A percentile compares a stretch with the other conserved stretches of the same genome.
Evolutionary conservation across 2,797 vertebrate genomes (phyloP).

Genomic region (Neosalanx taihuensis): DNA sequence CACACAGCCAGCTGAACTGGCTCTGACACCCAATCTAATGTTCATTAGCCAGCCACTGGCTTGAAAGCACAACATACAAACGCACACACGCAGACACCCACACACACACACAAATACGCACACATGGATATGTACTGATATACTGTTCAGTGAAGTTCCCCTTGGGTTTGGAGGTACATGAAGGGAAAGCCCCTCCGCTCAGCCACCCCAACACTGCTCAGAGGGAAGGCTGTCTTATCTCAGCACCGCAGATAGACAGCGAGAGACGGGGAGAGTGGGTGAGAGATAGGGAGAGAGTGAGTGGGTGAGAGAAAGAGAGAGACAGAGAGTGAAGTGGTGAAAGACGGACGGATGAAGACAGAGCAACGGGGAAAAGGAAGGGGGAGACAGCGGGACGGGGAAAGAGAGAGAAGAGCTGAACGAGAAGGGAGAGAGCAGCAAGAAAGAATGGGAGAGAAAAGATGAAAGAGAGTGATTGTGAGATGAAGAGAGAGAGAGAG

Average conservation of each 20-base stretch:
- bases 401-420: conserved; percentile 6
- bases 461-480: conserved; percentile 45
- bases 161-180: conserved; percentile 46
- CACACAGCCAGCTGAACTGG: conserved; percentile 59
- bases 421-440: conserved; percentile 4
- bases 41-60: conserved; percentile 63
- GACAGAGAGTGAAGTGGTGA: conserved; percentile 45
- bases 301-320: conserved; percentile 13
- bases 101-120: not conserved
- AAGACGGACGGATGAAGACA: conserved; percentile 32
- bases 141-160: conserved; percentile 29
- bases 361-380: conserved; percentile 42
- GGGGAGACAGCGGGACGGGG: not conserved
- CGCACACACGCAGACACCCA: not conserved
- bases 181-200: conserved; percentile 47
- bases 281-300: conserved; percentile 57
- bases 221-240: conserved; percentile 65
- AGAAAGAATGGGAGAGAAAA: conserved; percentile 46
- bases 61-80: conserved; percentile 32
- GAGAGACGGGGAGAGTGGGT: conserved; percentile 52
- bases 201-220: conserved; percentile 53
- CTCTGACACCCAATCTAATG: conserved; percentile 67
- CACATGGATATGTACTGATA: conserved; percentile 32
- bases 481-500: conserved; percentile 38
- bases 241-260: conserved; percentile 54